Evolutionary conservation across 2,113 vertebrate genomes (phyloP), one percentile per base, ranked within the genome.

Genomic region (Laticauda colubrina): DNA sequence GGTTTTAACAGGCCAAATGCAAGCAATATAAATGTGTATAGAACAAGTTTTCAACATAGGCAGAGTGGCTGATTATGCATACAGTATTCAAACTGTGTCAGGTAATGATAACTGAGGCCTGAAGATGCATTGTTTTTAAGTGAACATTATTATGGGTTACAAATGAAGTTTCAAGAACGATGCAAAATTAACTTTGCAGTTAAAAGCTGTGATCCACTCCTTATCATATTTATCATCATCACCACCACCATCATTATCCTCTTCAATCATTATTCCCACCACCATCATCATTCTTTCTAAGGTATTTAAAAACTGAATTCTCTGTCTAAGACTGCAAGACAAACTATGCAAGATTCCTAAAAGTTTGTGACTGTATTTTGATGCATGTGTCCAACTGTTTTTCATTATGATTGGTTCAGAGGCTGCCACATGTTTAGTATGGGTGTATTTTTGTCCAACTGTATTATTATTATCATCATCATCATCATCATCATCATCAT

Each of bases 1-100:
- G 90, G 94, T 96, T 96, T 97, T 96, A 96, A 96, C 93, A 96
- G 95, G 94, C 90, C 94, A 95, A 91, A 94, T 94, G 89, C 69
- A 94, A 91, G 90, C 90, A 94, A 94, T 93, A 96, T 92, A 93
- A 93, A 96, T 94, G 93, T 95, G 88, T 95, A 94, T 94, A 90
- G 21, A 96, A 95, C 26, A 95, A 93, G 86, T 1, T 20, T 89
- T 92, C 93, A 55, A 39, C 90, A 85, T 91, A n/a, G 56, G 89
- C 90, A 48, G 45, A 85, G 61, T 92, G 43, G 10, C 5, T 88
- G 39, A 48, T 95, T 29, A 53, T 93, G n/a, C n/a, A 39, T 56
- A 87, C 1, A 39, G 8, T 94, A 20, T 69, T n/a, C 15, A 64
- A 55, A 26, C 53, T 20, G 29, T n/a, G 2, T 14, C 89, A 85